Evolutionary conservation across 2,888 invertebrate species (phyloP).

Genomic region (Ferrisia virgata): DNA sequence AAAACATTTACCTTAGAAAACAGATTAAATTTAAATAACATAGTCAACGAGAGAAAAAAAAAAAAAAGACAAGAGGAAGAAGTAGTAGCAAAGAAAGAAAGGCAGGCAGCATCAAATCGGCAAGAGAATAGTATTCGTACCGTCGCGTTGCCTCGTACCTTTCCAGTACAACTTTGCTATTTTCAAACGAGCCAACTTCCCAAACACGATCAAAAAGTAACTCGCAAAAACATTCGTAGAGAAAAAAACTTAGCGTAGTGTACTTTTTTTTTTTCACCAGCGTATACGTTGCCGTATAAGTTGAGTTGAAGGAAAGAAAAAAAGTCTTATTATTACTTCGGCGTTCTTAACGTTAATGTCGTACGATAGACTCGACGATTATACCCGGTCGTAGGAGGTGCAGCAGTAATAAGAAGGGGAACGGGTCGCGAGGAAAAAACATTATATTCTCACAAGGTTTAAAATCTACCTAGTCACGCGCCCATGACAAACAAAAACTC

Average conservation of each 20-base stretch:
- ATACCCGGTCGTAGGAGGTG: not conserved
- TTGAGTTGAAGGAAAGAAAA: not conserved
- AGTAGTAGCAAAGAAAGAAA: not conserved
- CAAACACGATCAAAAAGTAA: not conserved
- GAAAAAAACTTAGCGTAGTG: not conserved
- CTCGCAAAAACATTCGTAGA: not conserved
- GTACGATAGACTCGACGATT: not conserved
- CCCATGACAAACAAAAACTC: constrained; percentile 10
- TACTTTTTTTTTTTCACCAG: not conserved
- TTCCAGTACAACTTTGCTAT: not conserved
- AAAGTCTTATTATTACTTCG: not conserved
- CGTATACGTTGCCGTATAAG: not conserved
- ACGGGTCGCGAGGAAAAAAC: not conserved
- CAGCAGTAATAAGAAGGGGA: not conserved
- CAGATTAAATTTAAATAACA: constrained; percentile 13
- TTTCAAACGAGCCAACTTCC: constrained; percentile 1
- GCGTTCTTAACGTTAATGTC: not conserved
- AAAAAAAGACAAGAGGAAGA: not conserved
- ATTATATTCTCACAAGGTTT: constrained; percentile 6
- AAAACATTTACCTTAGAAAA: not conserved
- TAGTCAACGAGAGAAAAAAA: not conserved
- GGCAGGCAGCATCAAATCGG: not conserved
- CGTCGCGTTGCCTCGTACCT: too few species aligned
- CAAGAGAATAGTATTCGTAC: not conserved
- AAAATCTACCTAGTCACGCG: constrained; percentile 3